phyloP scores from a whole-genome alignment of 2,797 vertebrate genomes.

The Cheirogaleus major region DNA sequence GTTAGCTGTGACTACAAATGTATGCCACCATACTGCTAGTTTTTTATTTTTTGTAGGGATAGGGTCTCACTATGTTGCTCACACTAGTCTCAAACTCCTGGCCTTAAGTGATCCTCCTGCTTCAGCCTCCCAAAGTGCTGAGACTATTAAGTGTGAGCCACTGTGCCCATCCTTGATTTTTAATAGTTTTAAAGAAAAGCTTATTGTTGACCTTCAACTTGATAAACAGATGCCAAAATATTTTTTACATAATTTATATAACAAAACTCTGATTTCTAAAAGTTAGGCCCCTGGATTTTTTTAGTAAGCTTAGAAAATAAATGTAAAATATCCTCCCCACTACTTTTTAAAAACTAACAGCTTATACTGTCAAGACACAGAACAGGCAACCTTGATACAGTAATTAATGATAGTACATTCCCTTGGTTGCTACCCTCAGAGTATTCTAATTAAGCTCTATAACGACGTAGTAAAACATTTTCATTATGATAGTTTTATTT shows the following conservation, averaged over 20 bases:
- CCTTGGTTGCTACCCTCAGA: not conserved
- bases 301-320: conserved; percentile 42
- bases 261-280: conserved; percentile 10
- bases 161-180: not conserved
- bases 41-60: not conserved
- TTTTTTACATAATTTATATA: conserved; percentile 2
- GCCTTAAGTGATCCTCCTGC: not conserved
- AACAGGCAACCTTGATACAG: conserved; percentile 22
- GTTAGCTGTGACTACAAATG: not conserved
- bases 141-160: not conserved
- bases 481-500: conserved; percentile 48
- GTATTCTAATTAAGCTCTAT: conserved; percentile 32
- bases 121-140: not conserved
- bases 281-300: conserved; percentile 12
- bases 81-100: not conserved
- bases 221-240: not conserved
- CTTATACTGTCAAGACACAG: conserved; percentile 29
- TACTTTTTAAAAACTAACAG: conserved; percentile 29
- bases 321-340: not conserved
- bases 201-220: not conserved
- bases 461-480: conserved; percentile 42
- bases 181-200: conserved; percentile 5
- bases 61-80: not conserved
- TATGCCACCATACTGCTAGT: not conserved
- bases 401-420: conserved; percentile 26